phyloP scores from a whole-genome alignment of 2,797 vertebrate species.

The Squalus acanthias region DNA sequence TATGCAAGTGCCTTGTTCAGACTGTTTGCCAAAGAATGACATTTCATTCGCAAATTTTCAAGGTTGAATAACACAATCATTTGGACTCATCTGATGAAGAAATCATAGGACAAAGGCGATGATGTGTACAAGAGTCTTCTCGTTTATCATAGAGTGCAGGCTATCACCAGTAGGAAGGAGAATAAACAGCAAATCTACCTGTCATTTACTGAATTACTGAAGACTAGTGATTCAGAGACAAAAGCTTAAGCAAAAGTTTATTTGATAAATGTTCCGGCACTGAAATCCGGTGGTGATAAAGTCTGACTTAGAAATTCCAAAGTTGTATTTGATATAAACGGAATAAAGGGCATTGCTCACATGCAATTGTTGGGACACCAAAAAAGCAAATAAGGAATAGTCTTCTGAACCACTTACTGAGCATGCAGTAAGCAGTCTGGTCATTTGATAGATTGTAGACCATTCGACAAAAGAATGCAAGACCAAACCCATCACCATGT shows the following conservation, averaged over 20 bases:
- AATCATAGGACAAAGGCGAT: not conserved
- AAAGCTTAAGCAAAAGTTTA: not conserved
- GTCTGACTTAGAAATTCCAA: not conserved
- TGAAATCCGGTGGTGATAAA: not conserved
- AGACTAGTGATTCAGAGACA: not conserved
- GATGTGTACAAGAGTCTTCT: not conserved
- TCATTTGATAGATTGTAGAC: not conserved
- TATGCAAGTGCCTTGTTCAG: not conserved
- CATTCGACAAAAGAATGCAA: not conserved
- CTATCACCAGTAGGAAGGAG: not conserved
- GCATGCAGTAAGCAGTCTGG: not conserved
- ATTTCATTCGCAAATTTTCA: not conserved
- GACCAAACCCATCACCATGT: not conserved
- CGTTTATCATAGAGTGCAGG: not conserved
- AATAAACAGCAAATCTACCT: not conserved
- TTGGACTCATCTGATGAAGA: not conserved
- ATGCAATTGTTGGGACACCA: too few species aligned
- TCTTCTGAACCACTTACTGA: not conserved
- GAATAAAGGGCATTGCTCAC: too few species aligned
- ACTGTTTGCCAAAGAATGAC: not conserved
- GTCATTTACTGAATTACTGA: not conserved
- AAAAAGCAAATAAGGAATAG: not conserved
- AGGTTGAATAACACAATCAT: not conserved
- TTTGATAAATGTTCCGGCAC: not conserved
- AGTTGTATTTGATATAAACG: not conserved